A percentile compares a stretch with the other conserved stretches of the same genome.
phyloP scores from a whole-genome alignment of 1,140 invertebrate genomes.

The Trachelipus rathkii region DNA sequence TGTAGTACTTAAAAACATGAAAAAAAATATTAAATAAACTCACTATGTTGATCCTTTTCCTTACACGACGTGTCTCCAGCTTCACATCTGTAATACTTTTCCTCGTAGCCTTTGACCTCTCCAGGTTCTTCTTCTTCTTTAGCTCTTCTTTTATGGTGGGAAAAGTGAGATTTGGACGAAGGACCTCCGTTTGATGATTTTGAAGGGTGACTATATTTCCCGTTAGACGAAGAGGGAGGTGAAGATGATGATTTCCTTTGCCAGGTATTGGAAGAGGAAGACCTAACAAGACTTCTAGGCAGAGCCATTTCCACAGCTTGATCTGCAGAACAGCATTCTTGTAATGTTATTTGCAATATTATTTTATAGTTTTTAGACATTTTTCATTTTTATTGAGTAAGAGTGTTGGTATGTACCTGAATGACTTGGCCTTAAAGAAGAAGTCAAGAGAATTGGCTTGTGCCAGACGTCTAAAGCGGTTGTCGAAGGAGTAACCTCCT shows the following conservation, averaged over 20 bases:
- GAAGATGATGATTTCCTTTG: background rate
- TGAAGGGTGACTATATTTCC: background rate
- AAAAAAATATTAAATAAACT: background rate
- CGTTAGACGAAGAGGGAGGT: background rate
- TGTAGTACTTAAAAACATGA: too few relatives aligned
- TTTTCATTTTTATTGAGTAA: too few relatives aligned
- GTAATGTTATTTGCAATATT: too few relatives aligned
- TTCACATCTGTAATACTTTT: background rate
- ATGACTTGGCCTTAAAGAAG: slow-evolving; percentile 21
- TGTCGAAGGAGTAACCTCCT: slow-evolving; percentile 48
- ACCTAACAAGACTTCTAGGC: background rate
- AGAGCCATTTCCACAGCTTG: slow-evolving; percentile 1
- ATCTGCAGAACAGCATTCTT: background rate
- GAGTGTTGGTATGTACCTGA: background rate
- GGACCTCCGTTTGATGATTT: background rate
- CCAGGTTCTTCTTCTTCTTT: background rate
- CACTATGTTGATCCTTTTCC: background rate
- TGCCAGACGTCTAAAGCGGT: slow-evolving; percentile 63
- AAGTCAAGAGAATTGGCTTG: slow-evolving; percentile 52
- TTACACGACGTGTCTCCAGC: background rate
- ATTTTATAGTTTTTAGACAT: too few relatives aligned
- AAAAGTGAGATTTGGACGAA: background rate
- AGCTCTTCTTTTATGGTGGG: background rate
- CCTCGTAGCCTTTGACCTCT: background rate
- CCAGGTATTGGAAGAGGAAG: background rate